Evolutionary conservation across 2,113 vertebrate genomes (phyloP).

Genomic region (Chrysochloris asiatica): DNA sequence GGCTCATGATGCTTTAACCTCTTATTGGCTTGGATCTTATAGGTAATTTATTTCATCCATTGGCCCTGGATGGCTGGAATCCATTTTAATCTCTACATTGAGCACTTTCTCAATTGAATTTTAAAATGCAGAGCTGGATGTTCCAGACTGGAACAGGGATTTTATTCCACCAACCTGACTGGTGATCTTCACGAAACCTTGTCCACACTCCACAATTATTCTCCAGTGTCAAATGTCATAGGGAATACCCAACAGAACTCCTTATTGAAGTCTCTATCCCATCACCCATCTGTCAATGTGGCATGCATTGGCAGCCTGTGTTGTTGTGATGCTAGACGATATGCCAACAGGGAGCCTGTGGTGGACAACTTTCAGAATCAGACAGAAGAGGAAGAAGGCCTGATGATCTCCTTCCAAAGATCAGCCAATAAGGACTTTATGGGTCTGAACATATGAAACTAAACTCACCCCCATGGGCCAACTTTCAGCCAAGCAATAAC

Average conservation of each 20-base stretch:
- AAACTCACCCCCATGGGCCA: no score
- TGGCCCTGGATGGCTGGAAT: conserved; percentile 56
- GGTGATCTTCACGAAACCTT: not conserved
- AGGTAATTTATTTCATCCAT: conserved; percentile 68
- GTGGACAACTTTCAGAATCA: not conserved
- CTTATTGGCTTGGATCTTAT: conserved; percentile 21
- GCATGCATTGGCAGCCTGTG: not conserved
- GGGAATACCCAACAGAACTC: not conserved
- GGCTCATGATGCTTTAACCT: not conserved
- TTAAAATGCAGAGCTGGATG: not conserved
- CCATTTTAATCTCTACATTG: conserved; percentile 76
- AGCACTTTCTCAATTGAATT: conserved; percentile 57
- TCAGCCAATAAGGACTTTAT: not conserved
- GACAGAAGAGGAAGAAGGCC: not conserved
- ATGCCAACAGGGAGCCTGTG: not conserved
- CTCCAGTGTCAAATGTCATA: not conserved
- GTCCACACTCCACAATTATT: fast-evolving
- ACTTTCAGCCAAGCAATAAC: no score
- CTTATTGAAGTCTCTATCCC: not conserved
- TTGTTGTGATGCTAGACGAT: not conserved
- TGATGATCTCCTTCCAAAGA: not conserved
- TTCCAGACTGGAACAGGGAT: not conserved
- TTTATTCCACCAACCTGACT: not conserved
- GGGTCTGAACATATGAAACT: no score
- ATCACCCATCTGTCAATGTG: not conserved